Percentiles rank a stretch among this genome's conserved stretches.
Evolutionary conservation across 2,113 vertebrate genomes (phyloP).

Genomic region (human (Homo sapiens)): DNA sequence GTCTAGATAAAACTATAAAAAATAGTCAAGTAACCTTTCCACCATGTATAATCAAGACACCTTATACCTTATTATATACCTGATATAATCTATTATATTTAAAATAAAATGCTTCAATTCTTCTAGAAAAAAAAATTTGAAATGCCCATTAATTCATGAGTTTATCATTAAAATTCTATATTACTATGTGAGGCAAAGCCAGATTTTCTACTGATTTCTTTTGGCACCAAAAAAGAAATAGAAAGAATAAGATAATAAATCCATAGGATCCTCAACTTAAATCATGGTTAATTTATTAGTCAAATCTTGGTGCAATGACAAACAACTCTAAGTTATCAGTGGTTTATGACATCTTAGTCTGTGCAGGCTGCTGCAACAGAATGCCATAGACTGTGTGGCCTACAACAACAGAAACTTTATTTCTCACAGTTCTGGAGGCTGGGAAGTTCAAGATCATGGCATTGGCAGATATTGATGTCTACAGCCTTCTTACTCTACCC

Average conservation of each 20-base stretch:
- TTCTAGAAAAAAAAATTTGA: background rate
- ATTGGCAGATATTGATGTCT: too few relatives aligned
- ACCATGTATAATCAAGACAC: too few relatives aligned
- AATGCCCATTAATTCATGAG: background rate
- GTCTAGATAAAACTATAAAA: background rate
- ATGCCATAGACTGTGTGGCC: background rate
- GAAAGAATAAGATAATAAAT: background rate
- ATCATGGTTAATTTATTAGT: background rate
- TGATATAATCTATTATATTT: background rate
- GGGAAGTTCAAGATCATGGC: background rate
- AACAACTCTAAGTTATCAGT: background rate
- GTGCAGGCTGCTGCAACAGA: background rate
- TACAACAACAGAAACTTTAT: background rate
- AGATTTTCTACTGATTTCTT: background rate
- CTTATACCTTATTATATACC: background rate
- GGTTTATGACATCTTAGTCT: background rate
- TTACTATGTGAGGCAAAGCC: background rate
- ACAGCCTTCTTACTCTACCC: background rate
- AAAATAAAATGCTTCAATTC: background rate
- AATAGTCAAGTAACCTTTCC: background rate
- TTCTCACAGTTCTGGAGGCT: background rate
- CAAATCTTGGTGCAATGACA: background rate
- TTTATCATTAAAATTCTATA: background rate
- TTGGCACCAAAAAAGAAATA: background rate
- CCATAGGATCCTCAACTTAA: background rate